A percentile compares a stretch with the other conserved stretches of the same genome.
These are phyloP conservation scores for Anser cygnoides DNA, from an alignment of 2,113 vertebrate species.

Conservation along the genomic window DNA sequence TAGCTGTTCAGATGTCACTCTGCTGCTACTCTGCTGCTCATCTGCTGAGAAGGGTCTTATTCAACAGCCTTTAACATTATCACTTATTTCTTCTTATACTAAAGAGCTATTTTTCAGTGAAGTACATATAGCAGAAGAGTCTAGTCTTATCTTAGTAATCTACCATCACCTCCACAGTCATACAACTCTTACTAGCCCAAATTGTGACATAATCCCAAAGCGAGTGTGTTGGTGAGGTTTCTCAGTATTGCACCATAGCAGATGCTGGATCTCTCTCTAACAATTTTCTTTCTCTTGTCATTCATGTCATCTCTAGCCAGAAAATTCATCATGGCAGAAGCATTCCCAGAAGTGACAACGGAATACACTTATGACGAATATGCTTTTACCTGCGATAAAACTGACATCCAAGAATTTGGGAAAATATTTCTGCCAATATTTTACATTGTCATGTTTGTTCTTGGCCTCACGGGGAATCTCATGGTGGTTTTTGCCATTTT, in stretches of 20 bases:
- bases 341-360: not conserved
- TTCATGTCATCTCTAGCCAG: not conserved
- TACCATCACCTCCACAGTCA: not conserved
- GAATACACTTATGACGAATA: slow-evolving; percentile 48
- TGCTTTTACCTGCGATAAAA: slow-evolving; percentile 43
- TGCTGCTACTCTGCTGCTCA: not conserved
- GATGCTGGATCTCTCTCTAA: not conserved
- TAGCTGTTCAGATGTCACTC: not conserved
- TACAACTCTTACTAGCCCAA: not conserved
- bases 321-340: slow-evolving; percentile 60
- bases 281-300: not conserved
- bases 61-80: not conserved
- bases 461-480: slow-evolving; percentile 86
- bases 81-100: not conserved
- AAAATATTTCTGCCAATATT: slow-evolving; percentile 62
- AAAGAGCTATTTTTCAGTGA: not conserved
- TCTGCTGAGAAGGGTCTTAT: not conserved
- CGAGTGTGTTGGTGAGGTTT: rapidly evolving
- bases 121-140: not conserved
- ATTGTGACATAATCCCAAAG: not conserved
- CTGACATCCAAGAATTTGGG: slow-evolving; percentile 62
- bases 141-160: not conserved
- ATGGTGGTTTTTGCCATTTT: slow-evolving; percentile 85
- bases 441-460: slow-evolving; percentile 78
- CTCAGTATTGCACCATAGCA: not conserved